Evolutionary conservation across 1,140 invertebrate genomes (phyloP), one percentile per base, ranked within the genome.

Genomic region (Papilio aristodemus): DNA sequence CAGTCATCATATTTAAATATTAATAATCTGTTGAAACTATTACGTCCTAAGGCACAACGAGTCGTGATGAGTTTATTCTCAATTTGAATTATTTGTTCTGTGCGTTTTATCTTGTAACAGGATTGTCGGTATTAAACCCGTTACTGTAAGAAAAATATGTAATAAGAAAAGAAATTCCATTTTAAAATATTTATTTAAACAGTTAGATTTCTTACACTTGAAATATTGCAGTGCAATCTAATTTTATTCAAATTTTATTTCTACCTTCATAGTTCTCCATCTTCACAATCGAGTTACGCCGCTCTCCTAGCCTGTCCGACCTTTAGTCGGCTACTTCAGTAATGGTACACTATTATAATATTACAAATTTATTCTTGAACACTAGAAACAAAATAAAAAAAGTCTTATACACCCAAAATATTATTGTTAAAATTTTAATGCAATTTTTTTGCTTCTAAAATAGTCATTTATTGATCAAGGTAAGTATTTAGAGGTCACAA

Each of bases 211-310:
- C 43, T 46, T 46, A 19, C 43, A 46, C 43, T 17, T 46, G 43
- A 46, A 19, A 46, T 17, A 46, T 46, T 46, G 43, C 8, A 46
- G 43, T 46, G 17, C 43, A 19, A 46, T 46, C 17, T 22, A 46
- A 9, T 46, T 46, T 46, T 17, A 46, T 46, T 46, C 43, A 46
- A 46, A 46, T 46, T 46, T 46, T 46, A 46, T 46, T 22, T 46
- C 43, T 46, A 46, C 43, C 43, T 46, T 46, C 43, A 46, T n/a
- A n/a, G n/a, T n/a, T n/a, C n/a, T n/a, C n/a, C n/a, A n/a, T n/a
- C n/a, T n/a, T n/a, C n/a, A n/a, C 43, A 46, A 46, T 46, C 17
- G 19, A 46, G 5, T 46, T 46, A 19, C 43, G n/a, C n/a, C n/a
- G n/a, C 17, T 46, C 17, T 7, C 7, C 43, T 17, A 46, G 43